Base-by-base conservation (phyloP, 2,888 invertebrate genomes). In the Ypsolopha scabrella region DNA sequence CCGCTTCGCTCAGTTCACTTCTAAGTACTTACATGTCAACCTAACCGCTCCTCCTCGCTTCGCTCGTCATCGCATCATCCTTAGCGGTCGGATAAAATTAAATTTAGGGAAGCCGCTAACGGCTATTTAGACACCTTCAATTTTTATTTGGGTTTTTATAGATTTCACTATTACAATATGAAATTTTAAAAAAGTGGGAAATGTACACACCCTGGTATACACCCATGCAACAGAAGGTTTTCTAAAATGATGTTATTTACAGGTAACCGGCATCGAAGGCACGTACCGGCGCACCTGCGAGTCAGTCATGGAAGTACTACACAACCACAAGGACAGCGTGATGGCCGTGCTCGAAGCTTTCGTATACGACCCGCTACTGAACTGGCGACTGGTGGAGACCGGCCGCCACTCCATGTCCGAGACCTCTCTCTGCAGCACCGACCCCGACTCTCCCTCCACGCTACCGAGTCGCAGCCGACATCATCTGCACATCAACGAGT, bases 331-430 rank as follows among this genome's bases (percentile, higher is more conserved):
- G 69, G 99, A 99, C 86, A 98, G 98, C 70, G 88, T 99, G 52
- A 97, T 99, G 97, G 99, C 99, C 1, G 99, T 99, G 1, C 86
- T 99, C n/a, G 99, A 99, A 75, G 99, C 99, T 0, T 99, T 99
- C 76, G 98, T 99, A 1, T 99, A 99, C 74, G 99, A 99, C 85
- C 99, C 99, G 0, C 86, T 99, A 45, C 90, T 99, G 7, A 99
- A 99, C 83, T 99, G 99, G 99, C 89, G 99, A 54, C 88, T 99
- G 1, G 92, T 99, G 64, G 95, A 95, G 24, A 24, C 9, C 66
- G 80, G 77, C n/a, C 73, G 74, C 33, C 73, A 70, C 41, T 82
- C 83, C 0, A 60, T 80, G 55, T 75, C 80, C 0, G 80, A 80
- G 24, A 80, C 83, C 43, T 70, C 74, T 7, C 82, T 83, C 65